Evolutionary conservation across 2,888 invertebrate genomes (phyloP).

Genomic region (Eugnorisma glareosa): DNA sequence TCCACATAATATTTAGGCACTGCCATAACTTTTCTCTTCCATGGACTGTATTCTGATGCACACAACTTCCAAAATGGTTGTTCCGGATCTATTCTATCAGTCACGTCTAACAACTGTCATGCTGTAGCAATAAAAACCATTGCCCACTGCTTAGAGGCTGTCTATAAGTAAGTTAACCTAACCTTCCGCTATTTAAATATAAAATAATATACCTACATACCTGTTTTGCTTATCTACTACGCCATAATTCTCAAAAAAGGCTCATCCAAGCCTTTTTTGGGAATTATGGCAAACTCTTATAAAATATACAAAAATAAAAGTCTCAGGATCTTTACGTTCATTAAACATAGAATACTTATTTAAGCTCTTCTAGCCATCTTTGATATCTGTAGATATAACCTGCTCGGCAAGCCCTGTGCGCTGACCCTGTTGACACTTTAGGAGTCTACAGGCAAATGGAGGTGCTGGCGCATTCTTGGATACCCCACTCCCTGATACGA

Average conservation of each 20-base stretch:
- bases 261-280: not conserved
- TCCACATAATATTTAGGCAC: too few species aligned
- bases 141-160: not conserved
- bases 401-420: conserved; percentile 2
- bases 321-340: not conserved
- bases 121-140: conserved; percentile 2
- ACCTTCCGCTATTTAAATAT: not conserved
- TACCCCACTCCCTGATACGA: not conserved
- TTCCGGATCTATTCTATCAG: not conserved
- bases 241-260: not conserved
- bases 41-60: not conserved
- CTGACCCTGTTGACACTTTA: conserved; percentile 37
- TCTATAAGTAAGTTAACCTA: not conserved
- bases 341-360: not conserved
- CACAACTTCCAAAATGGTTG: conserved; percentile 15
- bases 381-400: not conserved
- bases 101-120: not conserved
- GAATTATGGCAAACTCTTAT: not conserved
- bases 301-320: not conserved
- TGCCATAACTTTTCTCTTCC: not conserved
- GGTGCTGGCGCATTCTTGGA: conserved; percentile 9
- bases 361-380: not conserved
- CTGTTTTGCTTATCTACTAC: not conserved
- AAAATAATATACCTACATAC: not conserved
- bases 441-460: not conserved